phyloP scores from a whole-genome alignment of 1,140 invertebrate genomes.

The Metaphire vulgaris region DNA sequence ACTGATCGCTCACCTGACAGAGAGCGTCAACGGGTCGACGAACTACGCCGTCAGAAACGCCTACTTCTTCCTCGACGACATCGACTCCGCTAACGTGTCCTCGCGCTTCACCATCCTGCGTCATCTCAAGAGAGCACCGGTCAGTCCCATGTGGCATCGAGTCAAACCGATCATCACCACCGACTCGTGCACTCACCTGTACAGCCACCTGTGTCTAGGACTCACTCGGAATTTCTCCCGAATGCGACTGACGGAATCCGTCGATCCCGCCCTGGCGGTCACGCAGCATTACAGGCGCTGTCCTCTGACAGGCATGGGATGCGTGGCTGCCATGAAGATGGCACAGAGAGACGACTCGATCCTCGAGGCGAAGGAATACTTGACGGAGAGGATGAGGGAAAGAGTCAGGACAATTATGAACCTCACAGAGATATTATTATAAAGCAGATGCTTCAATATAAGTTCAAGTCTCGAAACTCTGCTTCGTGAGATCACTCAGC shows the following conservation, averaged over 20 bases:
- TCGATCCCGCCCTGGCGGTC: not conserved
- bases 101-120: not conserved
- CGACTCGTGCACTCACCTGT: not conserved
- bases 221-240: not conserved
- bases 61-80: not conserved
- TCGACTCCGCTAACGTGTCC: not conserved
- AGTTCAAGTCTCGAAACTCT: no score
- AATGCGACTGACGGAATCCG: not conserved
- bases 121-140: not conserved
- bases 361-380: not conserved
- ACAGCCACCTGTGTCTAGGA: not conserved
- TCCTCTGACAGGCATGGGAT: not conserved
- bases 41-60: not conserved
- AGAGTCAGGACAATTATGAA: not conserved
- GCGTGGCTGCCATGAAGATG: not conserved
- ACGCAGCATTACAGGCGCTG: not conserved
- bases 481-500: no score
- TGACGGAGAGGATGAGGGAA: not conserved
- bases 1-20: not conserved
- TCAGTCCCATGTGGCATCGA: not conserved
- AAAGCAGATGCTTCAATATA: no score
- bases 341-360: not conserved
- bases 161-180: not conserved
- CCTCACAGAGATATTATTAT: no score
- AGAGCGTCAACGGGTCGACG: not conserved